Evolutionary conservation across 2,888 invertebrate genomes (phyloP).

Genomic region (Cephus rjabovi): DNA sequence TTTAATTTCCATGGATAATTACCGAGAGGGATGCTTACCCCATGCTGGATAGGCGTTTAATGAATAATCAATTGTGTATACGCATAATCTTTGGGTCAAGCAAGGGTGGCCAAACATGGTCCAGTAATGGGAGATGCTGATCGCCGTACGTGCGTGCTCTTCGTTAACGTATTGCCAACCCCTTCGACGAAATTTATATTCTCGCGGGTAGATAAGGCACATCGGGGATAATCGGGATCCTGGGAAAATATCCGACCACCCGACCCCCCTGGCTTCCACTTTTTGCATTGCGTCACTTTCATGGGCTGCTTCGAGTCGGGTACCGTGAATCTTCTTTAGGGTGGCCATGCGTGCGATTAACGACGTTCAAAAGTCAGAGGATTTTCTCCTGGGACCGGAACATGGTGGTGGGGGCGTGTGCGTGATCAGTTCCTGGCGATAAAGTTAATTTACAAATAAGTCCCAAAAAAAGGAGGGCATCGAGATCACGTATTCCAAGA

Average conservation of each 20-base stretch:
- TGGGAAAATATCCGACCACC: neutral
- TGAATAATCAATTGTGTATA: slow-evolving; percentile 21
- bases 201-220: slow-evolving; percentile 49
- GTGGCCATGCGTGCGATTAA: neutral
- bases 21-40: slow-evolving; percentile 1
- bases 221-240: slow-evolving; percentile 14
- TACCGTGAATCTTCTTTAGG: neutral
- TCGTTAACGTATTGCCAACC: slow-evolving; percentile 40
- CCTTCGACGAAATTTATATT: slow-evolving; percentile 49
- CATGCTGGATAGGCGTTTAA: slow-evolving; percentile 10
- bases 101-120: slow-evolving; percentile 42
- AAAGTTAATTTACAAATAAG: neutral
- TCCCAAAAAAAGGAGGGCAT: neutral
- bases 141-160: slow-evolving; percentile 35
- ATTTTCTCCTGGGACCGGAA: neutral
- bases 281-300: neutral
- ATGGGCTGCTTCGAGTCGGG: neutral
- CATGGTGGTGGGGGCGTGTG: neutral
- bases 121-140: slow-evolving; percentile 46
- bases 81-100: slow-evolving; percentile 45
- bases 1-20: slow-evolving; percentile 15
- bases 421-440: neutral
- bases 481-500: neutral
- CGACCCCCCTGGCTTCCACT: neutral
- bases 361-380: neutral